Evolutionary conservation across 2,888 invertebrate genomes (phyloP).

Genomic region (Hermaeophaga mercurialis): DNA sequence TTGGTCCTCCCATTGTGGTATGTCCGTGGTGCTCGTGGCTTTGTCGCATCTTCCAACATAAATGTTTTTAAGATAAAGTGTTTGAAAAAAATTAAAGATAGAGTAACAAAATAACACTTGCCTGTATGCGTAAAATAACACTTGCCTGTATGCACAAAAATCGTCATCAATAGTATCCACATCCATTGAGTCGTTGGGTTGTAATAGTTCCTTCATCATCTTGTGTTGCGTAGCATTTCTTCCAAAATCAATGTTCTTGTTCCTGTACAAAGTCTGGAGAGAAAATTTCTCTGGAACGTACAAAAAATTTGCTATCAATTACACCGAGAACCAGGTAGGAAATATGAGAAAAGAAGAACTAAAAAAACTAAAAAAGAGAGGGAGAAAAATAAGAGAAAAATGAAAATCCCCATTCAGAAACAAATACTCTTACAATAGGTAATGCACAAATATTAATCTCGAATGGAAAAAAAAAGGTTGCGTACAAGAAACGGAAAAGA

Average conservation of each 20-base stretch:
- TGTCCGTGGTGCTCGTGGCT: conserved; percentile 6
- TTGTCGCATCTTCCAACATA: not conserved
- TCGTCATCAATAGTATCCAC: not conserved
- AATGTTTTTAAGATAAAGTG: not conserved
- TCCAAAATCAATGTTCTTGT: conserved; percentile 35
- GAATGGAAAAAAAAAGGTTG: too few species aligned
- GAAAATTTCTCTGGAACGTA: conserved; percentile 3
- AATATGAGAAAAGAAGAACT: too few species aligned
- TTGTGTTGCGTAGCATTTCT: conserved; percentile 43
- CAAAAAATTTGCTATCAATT: too few species aligned
- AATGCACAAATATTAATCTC: too few species aligned
- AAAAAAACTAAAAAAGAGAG: too few species aligned
- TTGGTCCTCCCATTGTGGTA: not conserved
- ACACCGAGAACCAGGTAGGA: too few species aligned
- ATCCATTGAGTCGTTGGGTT: conserved; percentile 28
- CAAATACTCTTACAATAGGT: too few species aligned
- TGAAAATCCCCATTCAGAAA: not conserved
- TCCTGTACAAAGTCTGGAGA: conserved; percentile 37
- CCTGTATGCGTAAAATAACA: too few species aligned
- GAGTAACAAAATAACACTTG: too few species aligned
- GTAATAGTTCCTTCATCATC: conserved; percentile 42
- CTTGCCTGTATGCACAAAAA: not conserved
- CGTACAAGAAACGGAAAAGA: too few species aligned
- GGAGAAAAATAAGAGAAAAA: not conserved
- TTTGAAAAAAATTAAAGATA: too few species aligned